Base-by-base conservation (phyloP, 1,140 invertebrate genomes). In the Drosophila burlai region DNA sequence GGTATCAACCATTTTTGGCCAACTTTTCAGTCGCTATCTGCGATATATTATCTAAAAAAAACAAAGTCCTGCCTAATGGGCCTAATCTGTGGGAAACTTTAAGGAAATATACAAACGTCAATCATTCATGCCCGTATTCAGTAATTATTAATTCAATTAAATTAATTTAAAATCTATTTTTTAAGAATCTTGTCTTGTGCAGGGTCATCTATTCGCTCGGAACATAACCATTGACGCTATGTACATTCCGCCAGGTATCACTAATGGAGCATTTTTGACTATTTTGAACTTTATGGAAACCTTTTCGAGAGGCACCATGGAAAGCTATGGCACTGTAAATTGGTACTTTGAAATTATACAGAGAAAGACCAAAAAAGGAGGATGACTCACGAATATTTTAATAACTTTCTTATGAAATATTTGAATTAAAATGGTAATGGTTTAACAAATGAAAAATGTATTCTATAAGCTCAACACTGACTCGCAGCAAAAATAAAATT, bases 1-100 rank as follows among this genome's bases (percentile, higher is more conserved):
- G 40, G 15, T 57, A 57, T 10, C 54, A 40, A 57, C 36, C 54
- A 11, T 57, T 57, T 40, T 40, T 26, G 54, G 36, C 54, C 9
- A 57, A 57, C 36, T 11, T 57, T 15, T 57, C 54, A 2, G 24
- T 57, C 4, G n/a, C 54, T 10, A 1, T 40, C 15, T 57, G 54
- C 16, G 54, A 57, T 26, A 3, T 57, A n/a, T 26, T 57, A n/a
- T 57, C 54, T 10, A 57, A 57, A n/a, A 57, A 26, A n/a, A 57
- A 26, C 15, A 57, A 57, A 16, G 9, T 11, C 1, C 9, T 24
- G 2, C 2, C 34, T 2, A 26, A 7, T 57, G 36, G 21, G 2
- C 10, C 54, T 7, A 21, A 36, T 0, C 4, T 57, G 5, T 57
- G 21, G 54, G 36, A 57, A 2, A 57, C 13, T 9, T 26, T 57